These are phyloP conservation scores for Nibea albiflora DNA, from an alignment of 2,113 vertebrate species.

Conservation along the genomic window DNA sequence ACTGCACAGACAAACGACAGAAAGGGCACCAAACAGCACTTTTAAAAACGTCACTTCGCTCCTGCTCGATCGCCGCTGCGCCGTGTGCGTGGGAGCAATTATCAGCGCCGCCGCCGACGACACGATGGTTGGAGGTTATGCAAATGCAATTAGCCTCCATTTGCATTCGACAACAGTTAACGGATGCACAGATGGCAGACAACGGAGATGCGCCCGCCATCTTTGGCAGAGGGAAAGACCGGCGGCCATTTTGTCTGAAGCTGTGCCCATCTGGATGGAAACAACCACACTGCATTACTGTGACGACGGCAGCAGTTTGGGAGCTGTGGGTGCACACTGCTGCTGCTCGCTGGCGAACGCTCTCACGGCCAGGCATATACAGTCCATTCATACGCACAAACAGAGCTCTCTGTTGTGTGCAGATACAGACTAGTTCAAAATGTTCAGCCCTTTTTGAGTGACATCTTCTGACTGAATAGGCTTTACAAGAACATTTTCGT, in stretches of 20 bases:
- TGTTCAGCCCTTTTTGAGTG: not conserved
- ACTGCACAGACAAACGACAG: conserved; percentile 19
- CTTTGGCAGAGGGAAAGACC: conserved; percentile 80
- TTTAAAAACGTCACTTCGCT: conserved; percentile 30
- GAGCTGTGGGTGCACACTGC: conserved; percentile 52
- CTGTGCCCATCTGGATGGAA: conserved; percentile 82
- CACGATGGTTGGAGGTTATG: conserved; percentile 81
- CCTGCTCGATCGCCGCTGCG: not conserved
- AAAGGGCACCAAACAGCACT: conserved; percentile 8
- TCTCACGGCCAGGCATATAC: conserved; percentile 47
- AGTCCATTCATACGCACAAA: conserved; percentile 42
- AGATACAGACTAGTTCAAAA: not conserved
- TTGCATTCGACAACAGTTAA: conserved; percentile 83
- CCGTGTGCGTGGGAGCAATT: conserved; percentile 53
- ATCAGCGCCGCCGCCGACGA: conserved; percentile 42
- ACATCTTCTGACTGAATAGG: not conserved
- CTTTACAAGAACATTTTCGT: not conserved
- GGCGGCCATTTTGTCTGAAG: conserved; percentile 85
- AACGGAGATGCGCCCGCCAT: conserved; percentile 79
- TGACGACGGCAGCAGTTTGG: conserved; percentile 70
- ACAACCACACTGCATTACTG: conserved; percentile 59
- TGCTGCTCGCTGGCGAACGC: conserved; percentile 53
- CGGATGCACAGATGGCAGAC: conserved; percentile 82
- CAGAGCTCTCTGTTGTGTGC: conserved; percentile 1
- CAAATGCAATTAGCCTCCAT: conserved; percentile 90